These are phyloP conservation scores for Daktulosphaira vitifoliae DNA, from an alignment of 1,140 invertebrate genomes.

Conservation along the genomic window DNA sequence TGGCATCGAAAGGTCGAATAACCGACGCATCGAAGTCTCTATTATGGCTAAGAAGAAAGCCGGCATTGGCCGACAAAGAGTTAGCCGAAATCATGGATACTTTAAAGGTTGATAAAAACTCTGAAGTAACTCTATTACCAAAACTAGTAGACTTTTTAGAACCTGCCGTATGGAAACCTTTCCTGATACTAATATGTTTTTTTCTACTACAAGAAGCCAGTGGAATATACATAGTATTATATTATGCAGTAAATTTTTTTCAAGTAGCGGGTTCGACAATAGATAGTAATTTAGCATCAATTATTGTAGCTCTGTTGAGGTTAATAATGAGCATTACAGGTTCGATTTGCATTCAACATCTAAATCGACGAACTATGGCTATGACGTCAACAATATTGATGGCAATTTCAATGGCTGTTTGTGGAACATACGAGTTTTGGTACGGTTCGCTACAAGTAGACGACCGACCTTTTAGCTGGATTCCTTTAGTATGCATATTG, in stretches of 20 bases:
- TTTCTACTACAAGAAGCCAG: slow-evolving; percentile 62
- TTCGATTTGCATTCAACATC: slow-evolving; percentile 58
- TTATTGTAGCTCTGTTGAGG: slow-evolving; percentile 61
- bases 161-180: slow-evolving; percentile 52
- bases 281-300: slow-evolving; percentile 59
- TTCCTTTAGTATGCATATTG: slow-evolving; percentile 55
- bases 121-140: not conserved
- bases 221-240: slow-evolving; percentile 66
- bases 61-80: slow-evolving; percentile 50
- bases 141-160: slow-evolving; percentile 37
- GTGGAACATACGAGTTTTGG: slow-evolving; percentile 45
- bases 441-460: slow-evolving; percentile 43
- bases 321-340: slow-evolving; percentile 59
- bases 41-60: slow-evolving; percentile 51
- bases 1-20: slow-evolving; percentile 49
- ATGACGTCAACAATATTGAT: slow-evolving; percentile 56
- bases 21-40: slow-evolving; percentile 50
- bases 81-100: slow-evolving; percentile 48
- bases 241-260: slow-evolving; percentile 63
- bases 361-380: slow-evolving; percentile 57
- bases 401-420: slow-evolving; percentile 49
- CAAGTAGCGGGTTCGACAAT: slow-evolving; percentile 56
- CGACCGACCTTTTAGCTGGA: slow-evolving; percentile 46
- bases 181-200: slow-evolving; percentile 53
- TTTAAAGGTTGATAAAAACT: slow-evolving; percentile 10